These are phyloP conservation scores for Spondyliosoma cantharus DNA, from an alignment of 2,797 vertebrate species.

Conservation along the genomic window DNA sequence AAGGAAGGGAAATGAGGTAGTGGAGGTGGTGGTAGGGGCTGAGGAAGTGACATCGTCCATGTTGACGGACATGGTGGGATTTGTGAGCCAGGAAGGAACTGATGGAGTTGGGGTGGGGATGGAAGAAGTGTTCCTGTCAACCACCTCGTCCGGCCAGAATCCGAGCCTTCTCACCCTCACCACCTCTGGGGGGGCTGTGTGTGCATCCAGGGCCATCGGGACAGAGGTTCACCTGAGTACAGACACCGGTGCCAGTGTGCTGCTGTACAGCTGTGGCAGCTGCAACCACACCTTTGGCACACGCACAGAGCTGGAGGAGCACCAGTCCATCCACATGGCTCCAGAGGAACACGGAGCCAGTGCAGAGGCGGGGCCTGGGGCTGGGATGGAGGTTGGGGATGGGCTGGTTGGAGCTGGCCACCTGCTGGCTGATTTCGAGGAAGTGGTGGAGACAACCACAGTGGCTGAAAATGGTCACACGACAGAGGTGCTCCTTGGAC, in stretches of 20 bases:
- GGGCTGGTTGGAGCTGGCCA: conserved; percentile 84
- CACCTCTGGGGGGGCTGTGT: conserved; percentile 60
- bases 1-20: conserved; percentile 58
- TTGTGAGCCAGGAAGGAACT: conserved; percentile 82
- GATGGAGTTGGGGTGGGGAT: conserved; percentile 82
- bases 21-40: conserved; percentile 75
- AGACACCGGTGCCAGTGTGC: conserved; percentile 84
- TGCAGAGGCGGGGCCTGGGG: conserved; percentile 58
- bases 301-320: conserved; percentile 87
- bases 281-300: conserved; percentile 90
- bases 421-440: conserved; percentile 86
- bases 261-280: conserved; percentile 89
- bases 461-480: conserved; percentile 83
- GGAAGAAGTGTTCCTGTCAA: conserved; percentile 85
- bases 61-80: conserved; percentile 86
- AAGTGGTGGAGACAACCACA: conserved; percentile 87
- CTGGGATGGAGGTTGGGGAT: conserved; percentile 77
- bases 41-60: conserved; percentile 83
- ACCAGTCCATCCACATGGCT: conserved; percentile 85
- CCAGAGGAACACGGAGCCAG: conserved; percentile 59
- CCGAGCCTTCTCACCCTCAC: conserved; percentile 75
- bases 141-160: conserved; percentile 67
- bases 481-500: conserved; percentile 81
- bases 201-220: conserved; percentile 75
- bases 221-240: conserved; percentile 84